Evolutionary conservation across 2,797 vertebrate genomes (phyloP), one percentile per base, ranked within the genome.

Genomic region (Buphagus erythrorhynchus): DNA sequence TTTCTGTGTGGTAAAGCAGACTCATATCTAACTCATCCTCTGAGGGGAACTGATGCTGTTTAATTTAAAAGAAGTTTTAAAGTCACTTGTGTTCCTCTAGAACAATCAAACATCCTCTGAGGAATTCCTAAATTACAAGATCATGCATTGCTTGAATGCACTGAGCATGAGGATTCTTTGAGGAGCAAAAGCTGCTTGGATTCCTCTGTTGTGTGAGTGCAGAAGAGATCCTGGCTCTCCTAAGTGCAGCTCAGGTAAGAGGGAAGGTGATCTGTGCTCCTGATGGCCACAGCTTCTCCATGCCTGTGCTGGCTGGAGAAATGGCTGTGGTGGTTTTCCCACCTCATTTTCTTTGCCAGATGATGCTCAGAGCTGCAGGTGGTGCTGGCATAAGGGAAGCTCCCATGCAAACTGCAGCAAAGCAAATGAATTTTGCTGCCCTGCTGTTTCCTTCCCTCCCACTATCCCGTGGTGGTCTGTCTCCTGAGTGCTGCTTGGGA

Each of bases 401-500:
- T 95, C 82, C 84, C 46, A 38, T 85, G 95, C 76, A 96, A 96
- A 66, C 85, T 52, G 88, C 78, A 66, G 51, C 71, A 76, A 51
- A 93, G 71, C 11, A 10, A 28, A 22, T 40, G 83, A 81, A 54
- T 88, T 77, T 87, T 86, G 45, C 54, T 91, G 82, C 83, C 75
- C 5, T 54, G 93, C 91, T 97, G 88, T 48, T 90, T 28, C 66
- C 57, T 76, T 55, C 75, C 72, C 71, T 94, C 73, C 83, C 54
- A 5, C 61, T 74, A n/a, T 57, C 90, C 81, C 2, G 2, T 45
- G 82, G 58, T 82, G 96, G 45, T 69, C 76, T 88, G 73, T 88
- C 97, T 97, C 96, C 63, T 57, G 96, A 92, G 97, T 69, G 46
- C 78, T 7, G 31, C 84, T 95, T 87, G 75, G 45, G 10, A 92